Evolutionary conservation across 2,797 vertebrate genomes (phyloP).

Genomic region (Orientallactaga sibirica): DNA sequence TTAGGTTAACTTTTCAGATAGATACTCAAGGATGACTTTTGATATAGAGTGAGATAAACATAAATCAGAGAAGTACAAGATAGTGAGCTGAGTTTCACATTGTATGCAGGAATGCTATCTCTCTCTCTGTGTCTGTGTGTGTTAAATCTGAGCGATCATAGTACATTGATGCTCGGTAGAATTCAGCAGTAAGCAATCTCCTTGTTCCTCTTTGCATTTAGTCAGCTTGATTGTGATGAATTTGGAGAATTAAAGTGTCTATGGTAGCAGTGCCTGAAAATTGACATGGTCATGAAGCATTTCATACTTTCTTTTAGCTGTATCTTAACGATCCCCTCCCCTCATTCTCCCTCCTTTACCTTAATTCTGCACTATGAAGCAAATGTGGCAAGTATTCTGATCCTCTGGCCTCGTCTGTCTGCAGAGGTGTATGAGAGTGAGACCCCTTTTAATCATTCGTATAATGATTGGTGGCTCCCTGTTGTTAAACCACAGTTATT

Average conservation of each 20-base stretch:
- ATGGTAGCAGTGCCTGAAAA: not conserved
- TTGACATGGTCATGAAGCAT: not conserved
- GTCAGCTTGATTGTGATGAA: constrained; percentile 7
- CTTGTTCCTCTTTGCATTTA: not conserved
- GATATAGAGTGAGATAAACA: not conserved
- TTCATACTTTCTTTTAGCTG: constrained; percentile 44
- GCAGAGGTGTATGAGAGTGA: constrained; percentile 80
- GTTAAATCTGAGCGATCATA: not conserved
- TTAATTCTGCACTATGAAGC: constrained; percentile 70
- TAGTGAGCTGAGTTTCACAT: not conserved
- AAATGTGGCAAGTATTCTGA: constrained; percentile 69
- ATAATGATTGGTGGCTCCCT: constrained; percentile 85
- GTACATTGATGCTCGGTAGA: not conserved
- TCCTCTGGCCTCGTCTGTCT: constrained; percentile 76
- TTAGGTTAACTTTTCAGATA: constrained; percentile 2
- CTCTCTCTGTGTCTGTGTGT: not conserved
- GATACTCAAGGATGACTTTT: constrained; percentile 32
- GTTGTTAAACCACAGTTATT: constrained; percentile 87
- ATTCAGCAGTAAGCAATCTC: not conserved
- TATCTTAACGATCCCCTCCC: not conserved
- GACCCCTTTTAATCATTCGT: constrained; percentile 85
- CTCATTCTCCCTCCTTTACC: not conserved
- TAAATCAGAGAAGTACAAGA: not conserved
- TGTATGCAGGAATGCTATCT: not conserved
- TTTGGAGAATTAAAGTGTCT: constrained; percentile 17